Evolutionary conservation across 1,140 invertebrate genomes (phyloP).

Genomic region (Nasonia giraulti): DNA sequence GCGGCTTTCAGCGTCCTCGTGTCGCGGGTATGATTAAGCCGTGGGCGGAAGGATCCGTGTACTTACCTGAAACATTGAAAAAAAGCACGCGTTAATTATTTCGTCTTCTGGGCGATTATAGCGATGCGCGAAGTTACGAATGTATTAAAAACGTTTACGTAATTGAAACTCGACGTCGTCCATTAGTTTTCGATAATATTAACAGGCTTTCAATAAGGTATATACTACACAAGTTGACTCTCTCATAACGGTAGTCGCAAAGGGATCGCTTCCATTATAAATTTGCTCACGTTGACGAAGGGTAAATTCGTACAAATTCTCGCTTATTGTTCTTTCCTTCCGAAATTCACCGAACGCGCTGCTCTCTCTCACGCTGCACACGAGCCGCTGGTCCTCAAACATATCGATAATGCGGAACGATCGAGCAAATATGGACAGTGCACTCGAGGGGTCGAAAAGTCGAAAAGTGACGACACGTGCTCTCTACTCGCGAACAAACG

Average conservation of each 20-base stretch:
- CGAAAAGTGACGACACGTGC: slow-evolving; percentile 27
- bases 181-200: too few species aligned
- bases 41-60: slow-evolving; percentile 7
- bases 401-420: slow-evolving; percentile 60
- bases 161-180: too few species aligned
- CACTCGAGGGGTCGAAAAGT: slow-evolving; percentile 56
- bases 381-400: slow-evolving; percentile 53
- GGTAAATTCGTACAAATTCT: slow-evolving; percentile 40
- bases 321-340: slow-evolving; percentile 34
- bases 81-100: background rate
- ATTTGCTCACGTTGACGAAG: slow-evolving; percentile 42
- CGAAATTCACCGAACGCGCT: background rate
- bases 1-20: background rate
- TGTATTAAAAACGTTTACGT: background rate
- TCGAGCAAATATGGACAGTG: slow-evolving; percentile 65
- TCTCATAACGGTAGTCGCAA: slow-evolving; percentile 48
- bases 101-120: background rate
- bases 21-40: background rate
- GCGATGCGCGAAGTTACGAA: background rate
- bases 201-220: too few species aligned
- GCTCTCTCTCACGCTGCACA: background rate
- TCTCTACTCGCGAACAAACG: background rate
- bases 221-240: too few species aligned
- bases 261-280: slow-evolving; percentile 1
- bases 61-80: slow-evolving; percentile 58